phyloP scores from a whole-genome alignment of 2,113 vertebrate species.

The Syngnathoides biaculeatus region DNA sequence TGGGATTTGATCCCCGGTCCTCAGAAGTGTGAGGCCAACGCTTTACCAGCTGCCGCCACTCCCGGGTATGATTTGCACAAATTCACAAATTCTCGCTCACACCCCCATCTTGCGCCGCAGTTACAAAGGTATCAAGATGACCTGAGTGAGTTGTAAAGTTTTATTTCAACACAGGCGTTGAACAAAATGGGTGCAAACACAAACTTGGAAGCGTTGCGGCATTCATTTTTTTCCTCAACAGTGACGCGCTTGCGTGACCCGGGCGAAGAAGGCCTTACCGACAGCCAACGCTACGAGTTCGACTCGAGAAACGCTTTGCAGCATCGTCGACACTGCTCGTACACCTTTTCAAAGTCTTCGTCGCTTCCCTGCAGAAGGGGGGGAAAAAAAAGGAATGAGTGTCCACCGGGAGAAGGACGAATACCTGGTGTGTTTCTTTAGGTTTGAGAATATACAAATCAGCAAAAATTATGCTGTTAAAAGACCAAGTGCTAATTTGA shows the following conservation, averaged over 20 bases:
- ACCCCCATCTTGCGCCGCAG: background rate
- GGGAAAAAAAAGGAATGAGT: background rate
- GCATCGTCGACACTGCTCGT: constrained; percentile 82
- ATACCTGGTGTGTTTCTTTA: background rate
- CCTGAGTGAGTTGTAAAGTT: background rate
- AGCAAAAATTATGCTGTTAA: background rate
- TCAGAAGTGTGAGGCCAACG: no score
- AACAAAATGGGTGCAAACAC: constrained; percentile 26
- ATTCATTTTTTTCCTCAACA: constrained; percentile 3
- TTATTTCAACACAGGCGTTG: constrained; percentile 19
- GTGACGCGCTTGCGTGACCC: constrained; percentile 7
- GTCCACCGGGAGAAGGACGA: background rate
- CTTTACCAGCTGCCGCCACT: no score
- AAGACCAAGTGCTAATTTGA: background rate
- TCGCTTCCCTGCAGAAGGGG: constrained; percentile 79
- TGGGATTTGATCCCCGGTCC: no score
- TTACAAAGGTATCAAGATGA: background rate
- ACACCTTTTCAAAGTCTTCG: constrained; percentile 84
- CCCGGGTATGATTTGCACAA: background rate
- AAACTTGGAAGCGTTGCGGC: background rate
- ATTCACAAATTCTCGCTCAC: background rate
- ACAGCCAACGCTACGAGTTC: constrained; percentile 58
- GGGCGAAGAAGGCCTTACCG: constrained; percentile 7
- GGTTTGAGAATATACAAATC: background rate
- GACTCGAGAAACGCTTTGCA: constrained; percentile 80